Percentiles rank a stretch among this genome's conserved stretches.
These are phyloP conservation scores for Uropsilus gracilis DNA, from an alignment of 2,113 vertebrate species.

Conservation along the genomic window DNA sequence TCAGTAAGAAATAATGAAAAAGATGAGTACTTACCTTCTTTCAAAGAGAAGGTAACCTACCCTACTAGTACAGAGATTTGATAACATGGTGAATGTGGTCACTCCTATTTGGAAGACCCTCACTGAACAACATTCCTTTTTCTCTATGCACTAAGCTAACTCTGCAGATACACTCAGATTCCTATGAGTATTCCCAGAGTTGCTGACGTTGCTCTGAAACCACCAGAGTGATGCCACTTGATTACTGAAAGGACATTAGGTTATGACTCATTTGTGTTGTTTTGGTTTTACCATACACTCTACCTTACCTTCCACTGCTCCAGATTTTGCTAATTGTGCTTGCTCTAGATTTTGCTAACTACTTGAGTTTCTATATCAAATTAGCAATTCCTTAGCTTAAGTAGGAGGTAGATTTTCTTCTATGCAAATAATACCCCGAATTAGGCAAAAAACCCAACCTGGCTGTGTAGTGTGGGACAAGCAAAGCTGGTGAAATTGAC, in stretches of 20 bases:
- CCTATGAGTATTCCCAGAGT: neutral
- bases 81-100: neutral
- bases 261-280: constrained; percentile 61
- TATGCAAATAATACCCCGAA: constrained; percentile 42
- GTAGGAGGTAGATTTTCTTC: constrained; percentile 41
- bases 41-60: constrained; percentile 15
- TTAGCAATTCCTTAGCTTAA: constrained; percentile 37
- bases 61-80: neutral
- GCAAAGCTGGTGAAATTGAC: constrained; percentile 7
- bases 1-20: neutral
- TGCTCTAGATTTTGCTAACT: constrained; percentile 58
- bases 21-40: constrained; percentile 33
- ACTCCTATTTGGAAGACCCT: neutral
- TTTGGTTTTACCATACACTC: constrained; percentile 57
- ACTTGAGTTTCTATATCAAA: constrained; percentile 51
- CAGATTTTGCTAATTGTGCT: constrained; percentile 35
- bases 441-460: neutral
- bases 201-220: constrained; percentile 56
- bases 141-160: neutral
- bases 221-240: constrained; percentile 16
- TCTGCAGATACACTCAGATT: neutral
- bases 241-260: constrained; percentile 32
- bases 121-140: neutral
- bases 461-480: neutral
- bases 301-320: constrained; percentile 11